These are phyloP conservation scores for Monopterus albus DNA, from an alignment of 2,113 vertebrate species.

Conservation along the genomic window DNA sequence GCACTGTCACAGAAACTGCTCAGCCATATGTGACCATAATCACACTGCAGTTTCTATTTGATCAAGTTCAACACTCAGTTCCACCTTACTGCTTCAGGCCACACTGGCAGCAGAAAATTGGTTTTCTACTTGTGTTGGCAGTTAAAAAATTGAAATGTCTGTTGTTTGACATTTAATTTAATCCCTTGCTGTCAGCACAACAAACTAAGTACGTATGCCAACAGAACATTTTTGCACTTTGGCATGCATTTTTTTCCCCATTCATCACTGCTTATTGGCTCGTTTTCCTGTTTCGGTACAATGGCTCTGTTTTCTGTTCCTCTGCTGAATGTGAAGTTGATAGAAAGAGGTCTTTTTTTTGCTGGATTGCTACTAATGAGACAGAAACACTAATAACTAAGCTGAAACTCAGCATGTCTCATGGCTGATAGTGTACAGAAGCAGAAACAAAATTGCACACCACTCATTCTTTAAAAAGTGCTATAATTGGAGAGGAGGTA, in stretches of 20 bases:
- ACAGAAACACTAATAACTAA: constrained; percentile 39
- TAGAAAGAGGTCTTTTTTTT: not conserved
- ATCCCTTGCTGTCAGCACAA: constrained; percentile 14
- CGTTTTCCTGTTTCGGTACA: not conserved
- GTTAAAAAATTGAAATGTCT: constrained; percentile 11
- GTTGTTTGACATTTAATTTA: not conserved
- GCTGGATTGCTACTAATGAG: constrained; percentile 31
- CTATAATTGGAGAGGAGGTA: constrained; percentile 6
- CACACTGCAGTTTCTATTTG: constrained; percentile 13
- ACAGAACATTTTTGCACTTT: not conserved
- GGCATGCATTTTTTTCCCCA: constrained; percentile 2
- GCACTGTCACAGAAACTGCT: not conserved
- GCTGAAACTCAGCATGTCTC: not conserved
- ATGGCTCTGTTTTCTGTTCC: not conserved
- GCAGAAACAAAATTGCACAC: not conserved
- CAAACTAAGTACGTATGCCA: not conserved
- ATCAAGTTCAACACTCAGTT: constrained; percentile 9
- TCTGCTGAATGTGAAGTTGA: not conserved
- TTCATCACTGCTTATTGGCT: not conserved
- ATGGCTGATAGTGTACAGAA: not conserved
- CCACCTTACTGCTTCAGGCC: not conserved
- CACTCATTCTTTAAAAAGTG: not conserved
- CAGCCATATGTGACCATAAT: not conserved
- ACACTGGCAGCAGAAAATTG: not conserved
- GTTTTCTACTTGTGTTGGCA: constrained; percentile 10